Conservation (phyloP, 2,888 invertebrate genomes). For the Ecliptopera silaceata region DNA sequence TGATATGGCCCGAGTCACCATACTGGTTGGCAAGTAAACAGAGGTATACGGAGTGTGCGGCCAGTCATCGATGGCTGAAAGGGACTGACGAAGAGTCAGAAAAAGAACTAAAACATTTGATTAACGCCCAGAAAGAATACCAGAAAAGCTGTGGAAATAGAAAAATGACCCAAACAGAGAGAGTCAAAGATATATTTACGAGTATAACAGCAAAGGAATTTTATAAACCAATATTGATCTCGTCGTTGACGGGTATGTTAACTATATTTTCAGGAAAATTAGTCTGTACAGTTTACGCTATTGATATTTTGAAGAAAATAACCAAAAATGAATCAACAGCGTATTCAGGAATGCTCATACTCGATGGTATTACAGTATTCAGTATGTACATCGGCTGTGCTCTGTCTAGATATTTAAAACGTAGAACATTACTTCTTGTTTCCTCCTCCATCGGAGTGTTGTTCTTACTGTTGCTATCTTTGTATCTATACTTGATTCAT, state of each 20-base stretch:
- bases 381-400: constrained; percentile 46
- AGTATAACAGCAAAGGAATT: constrained; percentile 39
- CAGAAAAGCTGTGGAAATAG: constrained; percentile 10
- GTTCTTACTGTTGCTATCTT: constrained; percentile 40
- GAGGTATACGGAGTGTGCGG: constrained; percentile 45
- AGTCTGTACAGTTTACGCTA: constrained; percentile 48
- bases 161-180: constrained; percentile 7
- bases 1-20: constrained; percentile 49
- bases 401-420: constrained; percentile 40
- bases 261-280: constrained; percentile 47
- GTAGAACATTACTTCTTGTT: constrained; percentile 42
- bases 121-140: constrained; percentile 42
- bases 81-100: constrained; percentile 45
- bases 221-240: constrained; percentile 47
- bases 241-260: constrained; percentile 32
- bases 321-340: constrained; percentile 45
- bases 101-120: constrained; percentile 45
- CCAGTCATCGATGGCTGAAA: constrained; percentile 48
- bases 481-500: constrained; percentile 43
- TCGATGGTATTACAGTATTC: constrained; percentile 53
- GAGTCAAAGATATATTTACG: constrained; percentile 15
- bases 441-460: constrained; percentile 36
- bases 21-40: constrained; percentile 54
- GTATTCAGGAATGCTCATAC: constrained; percentile 51
- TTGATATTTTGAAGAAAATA: constrained; percentile 54